Conservation (phyloP, 1,140 invertebrate species). For the Rhyzopertha dominica region DNA sequence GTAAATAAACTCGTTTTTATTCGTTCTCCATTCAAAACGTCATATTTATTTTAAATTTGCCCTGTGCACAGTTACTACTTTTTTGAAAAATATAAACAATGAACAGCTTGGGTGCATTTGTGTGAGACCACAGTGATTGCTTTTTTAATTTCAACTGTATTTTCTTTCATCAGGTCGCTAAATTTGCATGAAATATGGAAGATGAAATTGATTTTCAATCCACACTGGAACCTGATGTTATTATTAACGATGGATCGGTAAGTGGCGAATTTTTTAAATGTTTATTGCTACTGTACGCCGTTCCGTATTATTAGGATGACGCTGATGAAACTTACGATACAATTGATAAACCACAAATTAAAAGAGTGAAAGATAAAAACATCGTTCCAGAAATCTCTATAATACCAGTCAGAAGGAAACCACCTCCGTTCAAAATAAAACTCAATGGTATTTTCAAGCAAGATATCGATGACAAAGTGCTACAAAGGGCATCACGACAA, state of each 20-base stretch:
- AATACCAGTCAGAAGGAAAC: slow-evolving; percentile 29
- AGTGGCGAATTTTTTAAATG: slow-evolving; percentile 13
- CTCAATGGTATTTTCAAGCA: slow-evolving; percentile 5
- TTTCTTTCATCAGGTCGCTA: slow-evolving; percentile 7
- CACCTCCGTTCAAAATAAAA: slow-evolving; percentile 27
- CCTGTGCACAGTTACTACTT: too few relatives aligned
- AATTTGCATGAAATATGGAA: slow-evolving; percentile 24
- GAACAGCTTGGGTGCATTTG: slow-evolving; percentile 3
- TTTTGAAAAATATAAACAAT: too few relatives aligned
- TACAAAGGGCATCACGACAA: slow-evolving; percentile 12
- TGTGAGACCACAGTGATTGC: slow-evolving; percentile 13
- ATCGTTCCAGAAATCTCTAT: slow-evolving; percentile 34
- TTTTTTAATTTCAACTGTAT: slow-evolving; percentile 15
- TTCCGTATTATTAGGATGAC: background rate
- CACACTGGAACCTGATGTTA: slow-evolving; percentile 35
- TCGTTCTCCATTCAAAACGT: background rate
- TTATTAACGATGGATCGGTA: slow-evolving; percentile 31
- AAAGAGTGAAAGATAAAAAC: slow-evolving; percentile 11
- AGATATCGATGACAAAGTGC: background rate
- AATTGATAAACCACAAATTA: background rate
- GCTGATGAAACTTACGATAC: background rate
- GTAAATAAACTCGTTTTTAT: background rate
- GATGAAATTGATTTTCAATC: slow-evolving; percentile 31
- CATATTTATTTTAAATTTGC: background rate
- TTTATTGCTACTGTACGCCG: slow-evolving; percentile 1